phyloP scores from a whole-genome alignment of 2,888 invertebrate genomes.

The Melolontha melolontha region DNA sequence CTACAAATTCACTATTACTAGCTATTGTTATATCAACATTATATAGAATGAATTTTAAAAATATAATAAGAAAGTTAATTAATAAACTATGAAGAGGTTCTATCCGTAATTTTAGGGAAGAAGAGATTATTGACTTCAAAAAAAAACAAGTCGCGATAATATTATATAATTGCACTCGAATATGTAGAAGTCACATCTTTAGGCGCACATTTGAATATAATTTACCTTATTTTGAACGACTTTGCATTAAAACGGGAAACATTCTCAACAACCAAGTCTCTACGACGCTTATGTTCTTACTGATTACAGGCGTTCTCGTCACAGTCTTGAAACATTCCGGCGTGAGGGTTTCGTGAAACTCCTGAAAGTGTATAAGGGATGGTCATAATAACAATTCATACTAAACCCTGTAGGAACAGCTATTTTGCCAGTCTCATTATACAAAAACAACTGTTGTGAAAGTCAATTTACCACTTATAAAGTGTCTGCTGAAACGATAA shows the following conservation, averaged over 20 bases:
- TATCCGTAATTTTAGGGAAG: too few species aligned
- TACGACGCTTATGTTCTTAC: background rate
- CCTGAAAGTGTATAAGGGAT: slow-evolving; percentile 14
- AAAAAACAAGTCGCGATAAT: background rate
- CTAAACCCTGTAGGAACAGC: slow-evolving; percentile 32
- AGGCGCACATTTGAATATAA: slow-evolving; percentile 4
- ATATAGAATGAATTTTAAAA: too few species aligned
- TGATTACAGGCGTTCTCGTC: slow-evolving; percentile 28
- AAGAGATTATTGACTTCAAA: too few species aligned
- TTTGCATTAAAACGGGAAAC: slow-evolving; percentile 19
- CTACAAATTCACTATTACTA: too few species aligned
- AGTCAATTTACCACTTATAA: slow-evolving; percentile 27
- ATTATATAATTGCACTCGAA: too few species aligned
- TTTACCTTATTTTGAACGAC: slow-evolving; percentile 28
- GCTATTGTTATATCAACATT: too few species aligned
- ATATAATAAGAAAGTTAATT: too few species aligned
- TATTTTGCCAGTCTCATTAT: slow-evolving; percentile 31
- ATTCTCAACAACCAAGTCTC: slow-evolving; percentile 9
- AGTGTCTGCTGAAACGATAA: slow-evolving; percentile 23
- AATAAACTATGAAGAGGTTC: too few species aligned
- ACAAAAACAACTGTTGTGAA: slow-evolving; percentile 38
- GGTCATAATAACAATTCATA: slow-evolving; percentile 36
- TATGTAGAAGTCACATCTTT: background rate
- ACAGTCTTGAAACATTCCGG: slow-evolving; percentile 23
- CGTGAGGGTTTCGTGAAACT: slow-evolving; percentile 25